Evolutionary conservation across 2,797 vertebrate species (phyloP).

Genomic region (Eulemur albifrons): DNA sequence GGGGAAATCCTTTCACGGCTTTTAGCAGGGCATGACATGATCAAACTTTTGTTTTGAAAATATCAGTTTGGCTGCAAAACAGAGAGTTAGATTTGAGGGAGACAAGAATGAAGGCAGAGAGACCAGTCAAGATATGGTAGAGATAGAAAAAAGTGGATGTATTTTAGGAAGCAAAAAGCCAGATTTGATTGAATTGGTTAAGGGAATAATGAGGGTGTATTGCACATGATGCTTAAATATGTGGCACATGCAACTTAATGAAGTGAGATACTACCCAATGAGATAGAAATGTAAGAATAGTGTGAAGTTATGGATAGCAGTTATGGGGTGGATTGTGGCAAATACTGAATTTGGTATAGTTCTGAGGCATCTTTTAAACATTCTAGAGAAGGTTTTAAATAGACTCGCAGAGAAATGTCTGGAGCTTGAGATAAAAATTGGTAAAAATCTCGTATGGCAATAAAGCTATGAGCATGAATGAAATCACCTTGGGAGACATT

Average conservation of each 20-base stretch:
- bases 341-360: background rate
- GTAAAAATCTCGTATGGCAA: background rate
- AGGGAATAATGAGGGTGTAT: background rate
- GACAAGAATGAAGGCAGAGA: background rate
- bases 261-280: background rate
- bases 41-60: background rate
- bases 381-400: background rate
- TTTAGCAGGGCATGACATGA: background rate
- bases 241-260: background rate
- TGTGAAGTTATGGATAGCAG: background rate
- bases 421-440: background rate
- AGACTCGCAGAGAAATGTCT: background rate
- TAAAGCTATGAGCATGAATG: background rate
- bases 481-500: background rate
- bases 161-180: background rate
- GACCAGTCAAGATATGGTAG: background rate
- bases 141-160: background rate
- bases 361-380: background rate
- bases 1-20: background rate
- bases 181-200: background rate
- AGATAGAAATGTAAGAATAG: background rate
- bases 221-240: background rate
- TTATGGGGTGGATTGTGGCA: background rate
- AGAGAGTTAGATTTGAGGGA: background rate
- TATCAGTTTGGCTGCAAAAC: background rate